phyloP scores from a whole-genome alignment of 2,113 vertebrate species.

The Smithornis capensis region DNA sequence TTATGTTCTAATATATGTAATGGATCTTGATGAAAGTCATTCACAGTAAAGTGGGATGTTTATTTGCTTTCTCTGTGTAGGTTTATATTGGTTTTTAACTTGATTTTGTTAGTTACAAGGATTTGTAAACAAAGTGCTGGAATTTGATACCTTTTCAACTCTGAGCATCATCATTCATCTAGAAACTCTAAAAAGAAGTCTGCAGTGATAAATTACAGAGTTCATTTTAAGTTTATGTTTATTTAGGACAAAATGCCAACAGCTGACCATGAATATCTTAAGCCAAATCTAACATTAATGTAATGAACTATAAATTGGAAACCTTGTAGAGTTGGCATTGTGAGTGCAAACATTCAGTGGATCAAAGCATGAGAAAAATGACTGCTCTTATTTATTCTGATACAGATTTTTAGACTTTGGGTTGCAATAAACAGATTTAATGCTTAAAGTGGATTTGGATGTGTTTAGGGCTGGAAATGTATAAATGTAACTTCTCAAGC shows the following conservation, averaged over 20 bases:
- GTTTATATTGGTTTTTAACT: not conserved
- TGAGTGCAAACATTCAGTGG: not conserved
- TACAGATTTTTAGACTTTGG: not conserved
- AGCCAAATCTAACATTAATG: not conserved
- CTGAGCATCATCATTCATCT: not conserved
- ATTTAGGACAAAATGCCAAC: not conserved
- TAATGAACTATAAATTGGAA: not conserved
- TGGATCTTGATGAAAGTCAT: conserved; percentile 9
- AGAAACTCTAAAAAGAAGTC: not conserved
- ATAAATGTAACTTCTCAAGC: not conserved
- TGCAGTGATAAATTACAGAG: not conserved
- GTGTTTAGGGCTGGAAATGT: not conserved
- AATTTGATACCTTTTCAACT: not conserved
- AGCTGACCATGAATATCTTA: not conserved
- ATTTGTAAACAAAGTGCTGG: not conserved
- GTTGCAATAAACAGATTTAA: not conserved
- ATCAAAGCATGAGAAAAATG: not conserved
- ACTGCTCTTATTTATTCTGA: not conserved
- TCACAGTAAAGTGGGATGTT: not conserved
- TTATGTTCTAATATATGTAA: not conserved
- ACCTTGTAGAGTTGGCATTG: not conserved
- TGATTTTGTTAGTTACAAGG: not conserved
- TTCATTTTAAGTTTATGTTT: not conserved
- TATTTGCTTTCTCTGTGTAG: not conserved
- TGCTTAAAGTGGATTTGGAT: not conserved